Percentiles rank a stretch among this genome's conserved stretches.
Evolutionary conservation across 2,797 vertebrate genomes (phyloP).

Genomic region (Hoplostethus atlanticus): DNA sequence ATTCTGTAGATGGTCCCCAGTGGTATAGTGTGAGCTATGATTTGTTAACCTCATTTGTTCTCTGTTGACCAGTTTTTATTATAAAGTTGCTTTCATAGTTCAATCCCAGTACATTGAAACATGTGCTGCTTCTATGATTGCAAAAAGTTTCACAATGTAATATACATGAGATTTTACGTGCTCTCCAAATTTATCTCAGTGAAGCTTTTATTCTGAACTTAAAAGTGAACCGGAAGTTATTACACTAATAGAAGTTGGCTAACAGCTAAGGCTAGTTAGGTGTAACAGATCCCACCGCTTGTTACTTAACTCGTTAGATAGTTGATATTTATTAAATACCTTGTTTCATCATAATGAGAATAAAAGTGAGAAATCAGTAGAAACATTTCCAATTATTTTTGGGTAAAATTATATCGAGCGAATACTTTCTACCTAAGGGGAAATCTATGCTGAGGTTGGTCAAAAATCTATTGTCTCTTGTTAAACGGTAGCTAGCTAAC

Average conservation of each 20-base stretch:
- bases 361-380: conserved; percentile 26
- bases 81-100: too few relatives aligned
- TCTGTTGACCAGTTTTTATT: too few relatives aligned
- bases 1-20: too few relatives aligned
- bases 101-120: too few relatives aligned
- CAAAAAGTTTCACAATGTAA: too few relatives aligned
- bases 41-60: too few relatives aligned
- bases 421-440: conserved; percentile 61
- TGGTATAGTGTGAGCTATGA: too few relatives aligned
- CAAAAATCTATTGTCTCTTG: conserved; percentile 74
- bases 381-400: conserved; percentile 7
- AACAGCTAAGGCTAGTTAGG: conserved; percentile 54
- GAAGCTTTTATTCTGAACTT: conserved; percentile 4
- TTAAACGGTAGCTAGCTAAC: conserved; percentile 62
- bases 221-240: conserved; percentile 2
- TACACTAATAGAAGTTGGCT: conserved; percentile 10
- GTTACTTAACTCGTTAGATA: conserved; percentile 35
- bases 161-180: too few relatives aligned
- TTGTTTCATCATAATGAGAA: background rate
- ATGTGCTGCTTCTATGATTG: too few relatives aligned
- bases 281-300: conserved; percentile 46
- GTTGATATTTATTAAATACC: background rate
- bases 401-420: conserved; percentile 52
- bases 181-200: too few relatives aligned
- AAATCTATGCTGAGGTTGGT: conserved; percentile 76